phyloP scores from a whole-genome alignment of 2,888 invertebrate species.

The Cephus runcator region DNA sequence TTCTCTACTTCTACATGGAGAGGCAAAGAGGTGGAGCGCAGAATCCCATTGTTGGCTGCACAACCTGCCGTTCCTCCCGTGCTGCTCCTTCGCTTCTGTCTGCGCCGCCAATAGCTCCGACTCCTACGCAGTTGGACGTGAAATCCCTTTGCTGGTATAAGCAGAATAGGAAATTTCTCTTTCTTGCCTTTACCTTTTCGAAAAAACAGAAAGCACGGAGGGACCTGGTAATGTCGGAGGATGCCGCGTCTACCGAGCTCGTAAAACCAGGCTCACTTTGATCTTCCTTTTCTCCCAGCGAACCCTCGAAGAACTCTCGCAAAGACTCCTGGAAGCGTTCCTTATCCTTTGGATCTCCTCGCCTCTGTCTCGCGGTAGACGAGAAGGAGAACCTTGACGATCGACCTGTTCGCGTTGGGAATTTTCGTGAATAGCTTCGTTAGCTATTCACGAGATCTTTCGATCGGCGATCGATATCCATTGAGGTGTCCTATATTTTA shows the following conservation, averaged over 20 bases:
- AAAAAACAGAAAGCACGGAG: constrained; percentile 2
- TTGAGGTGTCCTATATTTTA: constrained; percentile 2
- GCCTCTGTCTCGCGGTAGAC: neutral
- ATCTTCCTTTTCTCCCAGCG: constrained; percentile 28
- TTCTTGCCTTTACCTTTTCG: too few species aligned
- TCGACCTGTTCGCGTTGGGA: constrained; percentile 3
- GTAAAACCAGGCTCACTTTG: constrained; percentile 46
- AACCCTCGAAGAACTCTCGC: constrained; percentile 2
- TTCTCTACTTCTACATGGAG: neutral
- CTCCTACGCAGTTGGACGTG: neutral
- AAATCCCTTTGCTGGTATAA: neutral
- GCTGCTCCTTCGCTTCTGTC: neutral
- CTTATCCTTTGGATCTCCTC: constrained; percentile 5
- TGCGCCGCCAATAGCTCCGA: neutral
- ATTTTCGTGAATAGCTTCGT: too few species aligned
- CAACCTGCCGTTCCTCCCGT: too few species aligned
- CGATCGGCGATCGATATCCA: neutral
- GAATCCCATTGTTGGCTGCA: neutral
- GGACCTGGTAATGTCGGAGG: constrained; percentile 22
- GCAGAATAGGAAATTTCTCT: neutral
- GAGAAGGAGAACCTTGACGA: constrained; percentile 9
- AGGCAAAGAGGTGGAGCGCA: neutral
- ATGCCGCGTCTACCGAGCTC: constrained; percentile 36
- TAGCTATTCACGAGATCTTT: neutral
- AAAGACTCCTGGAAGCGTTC: constrained; percentile 16